Evolutionary conservation across 1,140 invertebrate genomes (phyloP).

Genomic region (Habropoda laboriosa): DNA sequence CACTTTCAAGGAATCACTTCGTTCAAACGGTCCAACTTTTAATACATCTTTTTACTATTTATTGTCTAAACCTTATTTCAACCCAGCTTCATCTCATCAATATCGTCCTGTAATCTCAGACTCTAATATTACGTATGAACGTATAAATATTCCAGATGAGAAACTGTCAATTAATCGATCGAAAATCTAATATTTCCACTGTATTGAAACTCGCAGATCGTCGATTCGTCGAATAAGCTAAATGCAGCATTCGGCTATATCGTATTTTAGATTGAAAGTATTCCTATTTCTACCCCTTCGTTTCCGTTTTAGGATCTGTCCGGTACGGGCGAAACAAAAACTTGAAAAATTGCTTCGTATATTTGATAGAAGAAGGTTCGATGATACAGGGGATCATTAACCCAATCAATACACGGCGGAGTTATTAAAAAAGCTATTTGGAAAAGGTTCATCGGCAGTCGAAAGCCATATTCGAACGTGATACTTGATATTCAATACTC

Average conservation of each 20-base stretch:
- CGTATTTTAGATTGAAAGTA: too few species aligned
- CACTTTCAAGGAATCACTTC: too few species aligned
- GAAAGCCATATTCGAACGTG: neutral
- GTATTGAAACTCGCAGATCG: neutral
- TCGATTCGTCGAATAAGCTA: too few species aligned
- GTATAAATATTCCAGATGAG: too few species aligned
- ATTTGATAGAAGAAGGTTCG: neutral
- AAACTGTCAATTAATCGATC: too few species aligned
- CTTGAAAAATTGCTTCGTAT: neutral
- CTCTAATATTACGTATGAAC: too few species aligned
- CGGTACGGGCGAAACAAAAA: neutral
- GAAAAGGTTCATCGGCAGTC: neutral
- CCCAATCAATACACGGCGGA: neutral
- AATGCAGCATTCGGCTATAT: too few species aligned
- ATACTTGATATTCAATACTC: constrained; percentile 34
- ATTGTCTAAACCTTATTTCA: too few species aligned
- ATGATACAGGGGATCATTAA: constrained; percentile 9
- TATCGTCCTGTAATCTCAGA: too few species aligned
- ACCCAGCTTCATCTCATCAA: too few species aligned
- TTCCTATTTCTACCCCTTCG: neutral
- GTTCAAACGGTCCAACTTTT: too few species aligned
- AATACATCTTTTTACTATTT: too few species aligned
- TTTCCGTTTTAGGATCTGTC: neutral
- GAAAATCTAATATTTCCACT: neutral
- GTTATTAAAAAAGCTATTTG: constrained; percentile 30